Evolutionary conservation across 1,140 invertebrate species (phyloP), one percentile per base, ranked within the genome.

Genomic region (Nasonia vitripennis): DNA sequence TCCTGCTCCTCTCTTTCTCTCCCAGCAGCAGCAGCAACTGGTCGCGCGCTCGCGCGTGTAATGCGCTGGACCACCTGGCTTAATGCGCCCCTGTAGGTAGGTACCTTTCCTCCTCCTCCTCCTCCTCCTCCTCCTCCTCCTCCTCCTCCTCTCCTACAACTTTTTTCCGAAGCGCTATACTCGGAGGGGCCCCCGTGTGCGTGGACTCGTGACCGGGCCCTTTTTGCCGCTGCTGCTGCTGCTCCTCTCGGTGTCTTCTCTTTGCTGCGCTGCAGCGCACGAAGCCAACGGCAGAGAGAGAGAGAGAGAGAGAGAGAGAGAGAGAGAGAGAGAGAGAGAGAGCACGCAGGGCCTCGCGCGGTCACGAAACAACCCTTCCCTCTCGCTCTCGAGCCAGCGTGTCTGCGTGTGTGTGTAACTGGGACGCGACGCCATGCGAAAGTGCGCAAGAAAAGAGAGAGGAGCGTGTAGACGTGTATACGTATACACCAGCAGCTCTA

Each of bases 181-280:
- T 80, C 80, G 85, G 55, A n/a, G 55, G 55, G 20, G 81, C 81
- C 81, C 86, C 83, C 88, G 81, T 88, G 87, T 88, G 88, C 86
- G 85, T 77, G 85, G 74, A 87, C 86, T 88, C 88, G 87, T 88
- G 87, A 88, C 87, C 86, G 55, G 87, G 70, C 78, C 81, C 73
- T 51, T 51, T 51, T 77, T 48, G 41, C 45, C 68, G 67, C 31
- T 34, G 20, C 34, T 5, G 5, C 31, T n/a, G 67, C 31, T 34
- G 20, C 34, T 37, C 2, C 31, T n/a, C 41, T 41, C 73, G 67
- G 41, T 31, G 37, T 78, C 55, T 45, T 17, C n/a, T 78, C 37
- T 68, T 70, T 70, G 74, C 74, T 77, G 23, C n/a, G 11, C 41
- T 27, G 75, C 27, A 27, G 27, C 27, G 27, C 75, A 12, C 20